Evolutionary conservation across 2,888 invertebrate species (phyloP), one percentile per base, ranked within the genome.

Genomic region (Diogma glabrata): DNA sequence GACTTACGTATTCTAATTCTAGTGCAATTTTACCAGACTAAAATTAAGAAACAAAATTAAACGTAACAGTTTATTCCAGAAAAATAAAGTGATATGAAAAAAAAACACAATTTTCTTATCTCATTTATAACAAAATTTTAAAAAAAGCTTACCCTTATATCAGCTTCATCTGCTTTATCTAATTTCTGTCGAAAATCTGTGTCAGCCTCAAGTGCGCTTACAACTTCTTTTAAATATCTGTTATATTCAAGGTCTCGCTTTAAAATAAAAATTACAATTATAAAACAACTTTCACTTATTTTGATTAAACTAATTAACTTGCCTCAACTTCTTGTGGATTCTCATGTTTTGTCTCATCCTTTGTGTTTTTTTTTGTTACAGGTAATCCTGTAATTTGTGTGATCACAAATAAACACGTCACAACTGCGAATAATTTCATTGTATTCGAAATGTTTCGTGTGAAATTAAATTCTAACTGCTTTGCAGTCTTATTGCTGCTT

Each of bases 21-120:
- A 86, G 79, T 0, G 96, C 92, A 57, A 96, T 92, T 68, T 87
- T 87, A 1, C 95, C 95, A 57, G 82, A 84, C 90, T 91, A 70
- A 5, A 72, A 67, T 57, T 60, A 50, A 53, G 57, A 43, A 52
- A 30, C 49, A 14, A 51, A 17, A 47, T n/a, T 28, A 14, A 45
- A 53, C n/a, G 17, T 22, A 38, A 40, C 48, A 33, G 17, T 16
- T 3, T 17, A 14, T n/a, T n/a, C n/a, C n/a, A n/a, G n/a, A n/a
- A n/a, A 19, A 4, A 47, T 30, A 47, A 17, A n/a, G 4, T 22
- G 17, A 3, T 14, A 20, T 47, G 51, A 19, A 20, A 22, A 47
- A 36, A 20, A 36, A 51, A 30, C 7, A 36, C 19, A 40, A 50
- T 36, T 49, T 49, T 16, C 23, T 22, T 4, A 53, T 59, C 59